These are phyloP conservation scores for Lepidurus arcticus DNA, from an alignment of 1,140 invertebrate genomes.

Conservation along the genomic window DNA sequence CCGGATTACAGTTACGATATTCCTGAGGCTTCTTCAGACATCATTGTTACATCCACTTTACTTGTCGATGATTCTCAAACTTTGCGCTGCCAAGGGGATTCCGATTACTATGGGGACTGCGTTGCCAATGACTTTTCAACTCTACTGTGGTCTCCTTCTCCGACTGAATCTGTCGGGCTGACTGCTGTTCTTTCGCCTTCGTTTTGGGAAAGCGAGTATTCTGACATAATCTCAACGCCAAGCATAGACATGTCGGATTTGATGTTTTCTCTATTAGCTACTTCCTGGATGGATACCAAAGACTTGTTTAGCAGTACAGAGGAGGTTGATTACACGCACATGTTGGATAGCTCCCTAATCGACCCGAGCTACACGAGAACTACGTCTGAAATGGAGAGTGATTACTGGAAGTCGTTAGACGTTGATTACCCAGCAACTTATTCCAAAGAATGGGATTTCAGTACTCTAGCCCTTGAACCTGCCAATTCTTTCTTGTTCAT, in stretches of 20 bases:
- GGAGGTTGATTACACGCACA: background rate
- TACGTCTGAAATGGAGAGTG: background rate
- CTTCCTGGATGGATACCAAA: background rate
- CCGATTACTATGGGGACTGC: background rate
- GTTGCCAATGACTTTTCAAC: background rate
- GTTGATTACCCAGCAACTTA: background rate
- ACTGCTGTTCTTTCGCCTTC: background rate
- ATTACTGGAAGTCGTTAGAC: background rate
- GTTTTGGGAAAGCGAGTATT: background rate
- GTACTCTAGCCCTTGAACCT: background rate
- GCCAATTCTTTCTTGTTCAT: background rate
- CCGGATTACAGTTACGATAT: background rate
- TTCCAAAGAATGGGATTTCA: background rate
- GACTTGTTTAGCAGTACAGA: conserved; percentile 1
- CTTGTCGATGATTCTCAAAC: background rate
- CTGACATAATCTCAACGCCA: background rate
- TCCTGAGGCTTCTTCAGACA: background rate
- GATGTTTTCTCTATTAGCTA: background rate
- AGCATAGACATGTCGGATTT: background rate
- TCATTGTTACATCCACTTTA: background rate
- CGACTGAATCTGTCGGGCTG: background rate
- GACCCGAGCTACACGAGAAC: background rate
- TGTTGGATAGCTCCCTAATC: background rate
- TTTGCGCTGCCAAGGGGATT: background rate
- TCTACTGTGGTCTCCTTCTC: background rate